Evolutionary conservation across 2,797 vertebrate genomes (phyloP), one percentile per base, ranked within the genome.

Genomic region (Harpagifer antarcticus): DNA sequence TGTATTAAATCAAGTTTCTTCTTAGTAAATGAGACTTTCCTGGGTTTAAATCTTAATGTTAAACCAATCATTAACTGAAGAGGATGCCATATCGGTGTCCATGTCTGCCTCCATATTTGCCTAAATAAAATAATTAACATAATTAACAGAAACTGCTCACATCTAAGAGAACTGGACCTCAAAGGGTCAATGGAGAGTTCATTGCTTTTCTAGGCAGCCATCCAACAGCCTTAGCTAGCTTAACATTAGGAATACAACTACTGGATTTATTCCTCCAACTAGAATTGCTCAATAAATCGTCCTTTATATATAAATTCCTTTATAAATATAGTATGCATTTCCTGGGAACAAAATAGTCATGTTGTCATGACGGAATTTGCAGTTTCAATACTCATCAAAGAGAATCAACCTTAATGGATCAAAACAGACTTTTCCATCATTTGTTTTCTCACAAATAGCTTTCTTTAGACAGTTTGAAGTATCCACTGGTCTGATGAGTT

Each of bases 401-500:
- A 72, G 23, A 82, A 66, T 66, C 63, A 52, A 1, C 7, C 60
- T 63, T 31, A n/a, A 3, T 19, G 23, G 50, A 60, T 86, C 27
- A 53, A 61, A 79, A 75, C 56, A 56, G 13, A 68, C 68, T 58
- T 68, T 66, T 47, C 16, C 55, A 40, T 27, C 58, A 7, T 74
- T 45, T 61, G 33, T 53, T 19, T 68, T 57, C 70, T 52, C 40
- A 59, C 16, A 68, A 78, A 73, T 42, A 62, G 53, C 57, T 49
- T 27, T 27, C 27, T 27, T 27, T 27, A 27, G 63, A 81, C 76
- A 48, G 66, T 56, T 62, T 71, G 70, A 82, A 87, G 56, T 48
- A 27, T 83, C 60, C 55, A 66, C 65, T n/a, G 19, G 40, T 83
- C 72, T 72, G 52, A 19, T 19, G 61, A 78, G 59, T 61, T 76